These are phyloP conservation scores for Melanogrammus aeglefinus DNA, from an alignment of 2,797 vertebrate genomes.

Conservation along the genomic window DNA sequence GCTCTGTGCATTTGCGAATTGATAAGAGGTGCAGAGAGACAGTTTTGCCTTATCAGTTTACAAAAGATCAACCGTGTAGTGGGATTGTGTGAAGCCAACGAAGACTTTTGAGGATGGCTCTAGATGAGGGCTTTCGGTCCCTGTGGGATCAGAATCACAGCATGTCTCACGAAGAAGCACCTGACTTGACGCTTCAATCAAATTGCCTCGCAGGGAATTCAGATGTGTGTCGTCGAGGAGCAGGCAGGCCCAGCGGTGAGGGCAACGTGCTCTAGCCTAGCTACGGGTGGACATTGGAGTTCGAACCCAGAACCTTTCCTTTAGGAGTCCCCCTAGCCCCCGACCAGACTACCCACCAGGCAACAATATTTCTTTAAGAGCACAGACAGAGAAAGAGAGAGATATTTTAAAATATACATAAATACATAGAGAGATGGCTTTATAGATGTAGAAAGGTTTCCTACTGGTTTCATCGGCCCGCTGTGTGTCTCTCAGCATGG, in stretches of 20 bases:
- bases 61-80: not conserved
- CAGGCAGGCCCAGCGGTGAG: no score
- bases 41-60: not conserved
- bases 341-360: no score
- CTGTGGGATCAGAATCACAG: not conserved
- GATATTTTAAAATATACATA: not conserved
- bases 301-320: no score
- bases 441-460: slow-evolving; percentile 29
- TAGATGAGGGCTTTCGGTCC: not conserved
- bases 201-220: not conserved
- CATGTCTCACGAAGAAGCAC: not conserved
- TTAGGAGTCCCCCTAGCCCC: no score
- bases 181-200: not conserved
- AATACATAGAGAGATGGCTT: slow-evolving; percentile 1
- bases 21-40: not conserved
- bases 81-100: not conserved
- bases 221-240: no score
- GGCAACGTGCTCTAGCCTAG: no score
- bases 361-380: no score
- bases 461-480: slow-evolving; percentile 58
- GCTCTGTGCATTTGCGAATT: not conserved
- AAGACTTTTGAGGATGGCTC: not conserved
- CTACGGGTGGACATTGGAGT: no score
- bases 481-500: slow-evolving; percentile 32
- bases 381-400: not conserved